Base-by-base conservation (phyloP, 2,888 invertebrate genomes). In the Lochmaea capreae region DNA sequence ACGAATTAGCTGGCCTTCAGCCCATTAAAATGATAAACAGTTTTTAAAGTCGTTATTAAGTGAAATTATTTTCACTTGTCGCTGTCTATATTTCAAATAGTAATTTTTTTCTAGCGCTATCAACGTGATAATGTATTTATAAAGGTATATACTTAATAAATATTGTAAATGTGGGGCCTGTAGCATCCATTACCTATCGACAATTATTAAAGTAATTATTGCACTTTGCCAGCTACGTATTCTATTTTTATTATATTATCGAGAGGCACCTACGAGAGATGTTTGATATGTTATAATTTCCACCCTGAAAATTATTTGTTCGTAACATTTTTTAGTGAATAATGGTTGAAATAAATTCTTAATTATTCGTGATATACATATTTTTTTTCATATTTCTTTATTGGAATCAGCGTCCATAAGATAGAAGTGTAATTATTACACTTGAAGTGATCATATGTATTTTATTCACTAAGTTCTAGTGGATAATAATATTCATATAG, bases 141-240 rank as follows among this genome's bases (percentile, higher is more conserved):
- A 73, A 65, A 63, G 61, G 70, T 61, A 74, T 58, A 58, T 58
- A 62, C 11, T 52, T 52, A n/a, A 52, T 14, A 39, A 59, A 33
- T 39, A 54, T 33, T 10, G 22, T 33, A 67, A 67, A 75, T 75
- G 74, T 68, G 74, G 74, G 74, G 68, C 71, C 74, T 75, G 65
- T 72, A 75, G 71, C 74, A 33, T 54, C 52, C 59, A 61, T 74
- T 75, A 75, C 65, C 72, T 69, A 43, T 54, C 65, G 59, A 61
- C 65, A 72, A 75, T 75, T 62, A 62, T 62, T 72, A 59, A n/a
- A 33, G 72, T 71, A 72, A 68, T 71, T 75, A 68, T 72, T 75
- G 69, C 66, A 75, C 65, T 70, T 75, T 65, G 65, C 65, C 49
- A 72, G 52, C 61, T 63, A 65, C 39, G 54, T 74, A 75, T 74